These are phyloP conservation scores for Rotaria sp. DNA, from an alignment of 2,888 invertebrate genomes.

Conservation along the genomic window DNA sequence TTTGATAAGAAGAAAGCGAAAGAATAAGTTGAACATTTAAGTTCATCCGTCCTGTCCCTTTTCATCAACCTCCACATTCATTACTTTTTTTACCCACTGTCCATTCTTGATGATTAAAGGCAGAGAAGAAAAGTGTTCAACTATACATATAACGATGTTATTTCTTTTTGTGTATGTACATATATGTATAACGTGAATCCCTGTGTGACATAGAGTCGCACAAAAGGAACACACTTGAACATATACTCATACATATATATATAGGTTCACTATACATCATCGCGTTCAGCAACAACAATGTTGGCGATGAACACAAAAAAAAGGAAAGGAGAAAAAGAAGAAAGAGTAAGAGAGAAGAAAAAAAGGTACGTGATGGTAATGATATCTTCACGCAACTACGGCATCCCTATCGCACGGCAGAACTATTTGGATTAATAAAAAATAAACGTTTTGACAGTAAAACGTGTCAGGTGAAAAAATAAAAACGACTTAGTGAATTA, in stretches of 20 bases:
- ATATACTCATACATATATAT: background rate
- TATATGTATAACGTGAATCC: background rate
- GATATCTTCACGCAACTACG: background rate
- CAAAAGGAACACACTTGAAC: background rate
- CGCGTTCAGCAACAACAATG: background rate
- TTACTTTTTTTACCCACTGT: background rate
- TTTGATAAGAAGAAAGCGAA: background rate
- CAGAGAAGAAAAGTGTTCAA: background rate
- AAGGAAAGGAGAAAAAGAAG: background rate
- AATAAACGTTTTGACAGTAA: background rate
- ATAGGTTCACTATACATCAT: background rate
- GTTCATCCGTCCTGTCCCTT: background rate
- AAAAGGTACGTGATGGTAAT: background rate
- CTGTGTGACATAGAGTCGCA: background rate
- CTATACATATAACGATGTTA: background rate
- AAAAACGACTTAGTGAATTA: background rate
- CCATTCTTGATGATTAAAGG: background rate
- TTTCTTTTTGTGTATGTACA: background rate
- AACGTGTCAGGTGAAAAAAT: background rate
- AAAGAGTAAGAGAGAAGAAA: background rate
- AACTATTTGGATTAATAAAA: background rate
- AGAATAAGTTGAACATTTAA: background rate
- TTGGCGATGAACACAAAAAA: background rate
- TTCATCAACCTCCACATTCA: background rate
- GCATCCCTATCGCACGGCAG: background rate